A percentile compares a stretch with the other conserved stretches of the same genome.
Conservation (phyloP, 2,113 vertebrate species). For the Scortum barcoo region DNA sequence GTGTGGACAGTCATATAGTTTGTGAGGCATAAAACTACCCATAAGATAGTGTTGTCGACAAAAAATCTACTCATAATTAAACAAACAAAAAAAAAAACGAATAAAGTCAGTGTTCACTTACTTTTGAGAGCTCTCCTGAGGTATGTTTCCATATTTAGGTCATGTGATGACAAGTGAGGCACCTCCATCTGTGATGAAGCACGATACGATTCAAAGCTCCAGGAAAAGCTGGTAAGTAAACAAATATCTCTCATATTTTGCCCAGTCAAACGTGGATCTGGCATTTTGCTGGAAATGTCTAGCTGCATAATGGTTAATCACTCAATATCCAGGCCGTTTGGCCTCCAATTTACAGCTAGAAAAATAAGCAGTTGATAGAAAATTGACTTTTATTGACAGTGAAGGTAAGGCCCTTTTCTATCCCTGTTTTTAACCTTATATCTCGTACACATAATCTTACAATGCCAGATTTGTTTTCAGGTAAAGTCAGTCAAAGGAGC, state of each 20-base stretch:
- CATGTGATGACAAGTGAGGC: background rate
- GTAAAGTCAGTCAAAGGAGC: conserved; percentile 30
- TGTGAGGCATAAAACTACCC: conserved; percentile 30
- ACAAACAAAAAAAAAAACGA: background rate
- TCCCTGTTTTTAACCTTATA: conserved; percentile 7
- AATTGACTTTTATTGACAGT: background rate
- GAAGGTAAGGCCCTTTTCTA: background rate
- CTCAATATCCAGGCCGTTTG: background rate
- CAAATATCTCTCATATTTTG: background rate
- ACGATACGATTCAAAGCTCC: background rate
- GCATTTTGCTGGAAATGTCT: conserved; percentile 7
- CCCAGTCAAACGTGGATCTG: background rate
- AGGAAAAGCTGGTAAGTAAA: background rate
- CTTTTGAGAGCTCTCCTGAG: background rate
- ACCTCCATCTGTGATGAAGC: background rate
- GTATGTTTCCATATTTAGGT: background rate
- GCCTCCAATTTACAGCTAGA: background rate
- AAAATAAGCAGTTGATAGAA: background rate
- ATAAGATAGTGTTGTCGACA: background rate
- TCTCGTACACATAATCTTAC: background rate
- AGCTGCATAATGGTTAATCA: background rate
- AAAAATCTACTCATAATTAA: conserved; percentile 13
- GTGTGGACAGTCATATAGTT: conserved; percentile 13
- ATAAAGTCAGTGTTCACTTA: background rate
- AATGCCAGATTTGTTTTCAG: background rate